Percentiles rank a stretch among this genome's conserved stretches.
phyloP scores from a whole-genome alignment of 2,113 vertebrate genomes.

The Hiodon alosoides region DNA sequence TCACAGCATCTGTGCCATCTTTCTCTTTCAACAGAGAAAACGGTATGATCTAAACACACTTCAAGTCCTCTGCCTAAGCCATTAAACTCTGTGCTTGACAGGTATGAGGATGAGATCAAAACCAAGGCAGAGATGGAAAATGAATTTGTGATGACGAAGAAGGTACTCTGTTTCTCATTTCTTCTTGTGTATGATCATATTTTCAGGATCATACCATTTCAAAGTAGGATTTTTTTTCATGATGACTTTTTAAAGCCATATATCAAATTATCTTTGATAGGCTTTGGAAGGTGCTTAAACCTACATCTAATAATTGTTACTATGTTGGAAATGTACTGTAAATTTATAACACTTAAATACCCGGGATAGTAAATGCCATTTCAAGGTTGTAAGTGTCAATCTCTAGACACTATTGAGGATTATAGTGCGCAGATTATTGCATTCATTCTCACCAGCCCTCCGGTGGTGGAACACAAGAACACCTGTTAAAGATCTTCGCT shows the following conservation, averaged over 20 bases:
- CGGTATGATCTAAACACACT: neutral
- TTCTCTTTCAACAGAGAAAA: no score
- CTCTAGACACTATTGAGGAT: no score
- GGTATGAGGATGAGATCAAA: conserved; percentile 56
- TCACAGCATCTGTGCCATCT: no score
- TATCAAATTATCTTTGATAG: neutral
- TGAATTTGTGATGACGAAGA: conserved; percentile 62
- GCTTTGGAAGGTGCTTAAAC: neutral
- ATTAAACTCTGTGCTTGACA: conserved; percentile 34
- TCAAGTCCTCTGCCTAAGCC: neutral
- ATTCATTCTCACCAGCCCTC: no score
- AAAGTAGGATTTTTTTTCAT: neutral
- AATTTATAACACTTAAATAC: no score
- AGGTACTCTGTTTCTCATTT: conserved; percentile 42
- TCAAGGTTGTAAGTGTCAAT: no score
- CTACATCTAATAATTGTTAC: neutral
- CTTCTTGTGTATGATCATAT: neutral
- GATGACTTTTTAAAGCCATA: neutral
- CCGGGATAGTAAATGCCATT: no score
- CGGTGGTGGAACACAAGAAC: no score
- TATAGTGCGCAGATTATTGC: no score
- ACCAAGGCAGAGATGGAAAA: conserved; percentile 55
- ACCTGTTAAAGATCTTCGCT: no score
- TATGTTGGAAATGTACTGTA: neutral
- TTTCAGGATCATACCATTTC: neutral